phyloP scores from a whole-genome alignment of 1,140 invertebrate genomes.

The Lycorma delicatula region DNA sequence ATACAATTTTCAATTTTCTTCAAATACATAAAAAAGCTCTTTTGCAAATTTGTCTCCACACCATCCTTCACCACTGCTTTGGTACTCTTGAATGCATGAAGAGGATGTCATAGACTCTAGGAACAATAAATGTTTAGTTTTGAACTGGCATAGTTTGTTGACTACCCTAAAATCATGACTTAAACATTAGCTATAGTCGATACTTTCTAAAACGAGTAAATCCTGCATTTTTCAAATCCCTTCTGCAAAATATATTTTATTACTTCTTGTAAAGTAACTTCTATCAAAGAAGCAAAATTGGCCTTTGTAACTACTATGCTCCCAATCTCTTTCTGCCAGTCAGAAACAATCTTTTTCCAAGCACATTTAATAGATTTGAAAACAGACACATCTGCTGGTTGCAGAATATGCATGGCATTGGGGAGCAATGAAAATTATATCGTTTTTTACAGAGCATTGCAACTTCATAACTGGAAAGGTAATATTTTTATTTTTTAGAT shows the following conservation, averaged over 20 bases:
- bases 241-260: not conserved
- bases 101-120: not conserved
- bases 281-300: not conserved
- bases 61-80: not conserved
- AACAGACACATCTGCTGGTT: slow-evolving; percentile 35
- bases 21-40: not conserved
- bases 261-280: not conserved
- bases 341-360: slow-evolving; percentile 29
- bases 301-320: not conserved
- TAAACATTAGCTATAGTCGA: not conserved
- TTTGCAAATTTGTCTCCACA: not conserved
- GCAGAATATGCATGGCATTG: slow-evolving; percentile 35
- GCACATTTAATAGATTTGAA: slow-evolving; percentile 32
- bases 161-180: not conserved
- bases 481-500: slow-evolving; percentile 27
- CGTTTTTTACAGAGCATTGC: slow-evolving; percentile 32
- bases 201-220: not conserved
- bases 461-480: slow-evolving; percentile 27
- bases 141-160: not conserved
- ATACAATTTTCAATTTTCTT: not conserved
- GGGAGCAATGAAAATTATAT: slow-evolving; percentile 33
- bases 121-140: not conserved
- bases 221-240: not conserved
- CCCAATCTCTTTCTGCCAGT: slow-evolving; percentile 12
- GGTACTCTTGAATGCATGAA: not conserved